Evolutionary conservation across 2,113 vertebrate species (phyloP).

Genomic region (Megalops atlanticus): DNA sequence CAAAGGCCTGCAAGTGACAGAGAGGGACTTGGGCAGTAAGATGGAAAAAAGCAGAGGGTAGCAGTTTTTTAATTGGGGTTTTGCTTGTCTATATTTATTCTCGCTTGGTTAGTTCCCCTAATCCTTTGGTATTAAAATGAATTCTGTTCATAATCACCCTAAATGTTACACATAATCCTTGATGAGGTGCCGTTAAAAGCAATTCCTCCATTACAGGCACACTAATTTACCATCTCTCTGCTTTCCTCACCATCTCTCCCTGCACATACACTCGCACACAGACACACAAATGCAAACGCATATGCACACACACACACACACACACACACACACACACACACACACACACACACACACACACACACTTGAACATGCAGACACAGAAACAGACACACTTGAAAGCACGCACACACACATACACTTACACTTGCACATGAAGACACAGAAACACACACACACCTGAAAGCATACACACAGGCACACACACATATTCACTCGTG

Average conservation of each 20-base stretch:
- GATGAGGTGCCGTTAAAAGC: too few relatives aligned
- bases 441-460: neutral
- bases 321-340: neutral
- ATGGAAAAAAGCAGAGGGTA: neutral
- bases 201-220: too few relatives aligned
- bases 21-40: neutral
- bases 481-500: too few relatives aligned
- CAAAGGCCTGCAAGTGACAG: too few relatives aligned
- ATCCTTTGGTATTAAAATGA: neutral
- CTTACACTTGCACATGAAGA: neutral
- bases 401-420: neutral
- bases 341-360: neutral
- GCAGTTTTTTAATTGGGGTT: neutral
- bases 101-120: neutral
- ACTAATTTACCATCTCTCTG: too few relatives aligned
- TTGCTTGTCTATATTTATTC: neutral
- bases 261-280: neutral
- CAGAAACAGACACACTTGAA: neutral
- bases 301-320: neutral
- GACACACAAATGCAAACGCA: neutral
- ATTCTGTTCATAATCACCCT: conserved; percentile 1
- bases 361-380: neutral
- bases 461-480: too few relatives aligned
- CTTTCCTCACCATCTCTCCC: too few relatives aligned
- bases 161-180: neutral